Evolutionary conservation across 2,113 vertebrate genomes (phyloP), one percentile per base, ranked within the genome.

Genomic region (Campylorhamphus procurvoides): DNA sequence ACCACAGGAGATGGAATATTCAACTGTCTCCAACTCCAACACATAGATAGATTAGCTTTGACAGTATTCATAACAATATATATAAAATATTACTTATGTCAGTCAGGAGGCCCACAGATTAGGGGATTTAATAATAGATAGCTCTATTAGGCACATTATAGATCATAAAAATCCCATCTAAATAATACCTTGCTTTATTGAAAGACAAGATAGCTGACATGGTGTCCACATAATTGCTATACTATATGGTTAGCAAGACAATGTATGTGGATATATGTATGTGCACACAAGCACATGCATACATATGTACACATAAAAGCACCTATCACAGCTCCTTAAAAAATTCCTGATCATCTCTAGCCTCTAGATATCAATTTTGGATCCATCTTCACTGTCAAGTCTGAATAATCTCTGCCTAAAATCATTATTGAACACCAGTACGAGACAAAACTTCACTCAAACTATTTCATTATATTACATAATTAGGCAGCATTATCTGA

Each of bases 31-130:
- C 46, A 72, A 56, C 18, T 95, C 89, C 28, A 89, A 46, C 63
- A 60, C 76, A 62, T 23, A 74, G 19, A 47, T 18, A 62, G 29
- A 35, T 74, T 62, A 86, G 60, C 28, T 92, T 94, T 85, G 66
- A 88, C 68, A 88, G 60, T 83, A 91, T 77, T 90, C 85, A 82
- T 74, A 93, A 87, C 92, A 81, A 64, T 24, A 29, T 42, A 50
- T 81, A 92, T 78, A 24, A 91, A 63, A 9, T 60, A 93, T 96
- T 97, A 95, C 86, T 97, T 95, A 93, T 92, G 40, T 64, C 74
- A 74, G 69, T 82, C 47, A 92, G 47, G 72, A 94, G 39, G 31
- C 67, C 55, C 68, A 80, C 37, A 93, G 79, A 84, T 72, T 95
- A 92, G 13, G 47, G 39, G 39, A 53, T 94, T 77, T 90, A 93